Conservation (phyloP, 2,888 invertebrate genomes). For the Cheilosia vernalis region DNA sequence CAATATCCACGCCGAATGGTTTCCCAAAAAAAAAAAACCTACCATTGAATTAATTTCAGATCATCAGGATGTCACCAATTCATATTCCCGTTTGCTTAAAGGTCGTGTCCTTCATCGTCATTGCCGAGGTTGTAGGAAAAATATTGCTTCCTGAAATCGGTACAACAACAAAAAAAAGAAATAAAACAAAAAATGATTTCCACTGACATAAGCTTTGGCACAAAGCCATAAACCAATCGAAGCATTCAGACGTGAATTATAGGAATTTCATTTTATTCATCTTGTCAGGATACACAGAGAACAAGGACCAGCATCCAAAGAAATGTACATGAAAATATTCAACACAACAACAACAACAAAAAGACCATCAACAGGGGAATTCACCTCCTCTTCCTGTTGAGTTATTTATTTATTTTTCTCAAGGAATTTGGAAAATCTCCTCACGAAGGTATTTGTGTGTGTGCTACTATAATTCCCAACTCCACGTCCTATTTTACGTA, state of each 20-base stretch:
- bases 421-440: constrained; percentile 57
- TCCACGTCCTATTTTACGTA: background rate
- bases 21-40: constrained; percentile 54
- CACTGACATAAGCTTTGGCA: constrained; percentile 62
- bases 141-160: constrained; percentile 45
- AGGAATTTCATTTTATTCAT: constrained; percentile 71
- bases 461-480: background rate
- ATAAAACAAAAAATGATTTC: constrained; percentile 21
- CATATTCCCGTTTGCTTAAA: constrained; percentile 53
- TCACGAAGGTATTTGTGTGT: constrained; percentile 23
- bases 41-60: constrained; percentile 67
- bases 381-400: constrained; percentile 38
- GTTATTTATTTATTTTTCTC: constrained; percentile 50
- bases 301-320: constrained; percentile 14
- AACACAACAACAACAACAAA: background rate
- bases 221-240: constrained; percentile 73
- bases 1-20: constrained; percentile 45
- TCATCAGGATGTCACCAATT: constrained; percentile 68
- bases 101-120: constrained; percentile 58
- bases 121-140: constrained; percentile 37
- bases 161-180: constrained; percentile 14
- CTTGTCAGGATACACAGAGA: constrained; percentile 54
- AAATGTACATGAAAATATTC: constrained; percentile 31
- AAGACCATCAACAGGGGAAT: constrained; percentile 8
- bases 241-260: constrained; percentile 74